Percentiles rank a stretch among this genome's conserved stretches.
phyloP scores from a whole-genome alignment of 2,888 invertebrate species.

The Hydriomena furcata region DNA sequence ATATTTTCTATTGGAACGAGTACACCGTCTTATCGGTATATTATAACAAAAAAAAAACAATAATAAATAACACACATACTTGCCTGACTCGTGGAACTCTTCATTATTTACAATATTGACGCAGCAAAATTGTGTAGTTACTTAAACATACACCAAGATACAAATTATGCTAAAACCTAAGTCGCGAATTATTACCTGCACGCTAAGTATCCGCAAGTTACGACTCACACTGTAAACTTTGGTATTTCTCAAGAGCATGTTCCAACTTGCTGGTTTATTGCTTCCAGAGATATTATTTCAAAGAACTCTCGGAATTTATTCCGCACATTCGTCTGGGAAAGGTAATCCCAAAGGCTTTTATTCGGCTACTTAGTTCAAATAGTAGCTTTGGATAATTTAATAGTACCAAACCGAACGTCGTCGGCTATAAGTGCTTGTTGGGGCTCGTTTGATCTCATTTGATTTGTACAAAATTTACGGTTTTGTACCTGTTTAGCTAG shows the following conservation, averaged over 20 bases:
- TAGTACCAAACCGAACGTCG: conserved; percentile 45
- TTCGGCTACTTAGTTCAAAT: conserved; percentile 73
- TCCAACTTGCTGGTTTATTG: conserved; percentile 80
- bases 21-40: no score
- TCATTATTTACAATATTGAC: conserved; percentile 15
- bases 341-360: conserved; percentile 73
- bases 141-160: conserved; percentile 38
- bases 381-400: conserved; percentile 51
- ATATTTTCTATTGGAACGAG: no score
- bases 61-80: conserved; percentile 2
- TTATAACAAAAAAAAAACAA: conserved; percentile 1
- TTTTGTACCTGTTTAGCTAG: no score
- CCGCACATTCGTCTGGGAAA: conserved; percentile 65
- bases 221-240: conserved; percentile 69
- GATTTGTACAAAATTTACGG: neutral
- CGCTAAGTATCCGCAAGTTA: conserved; percentile 60
- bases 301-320: conserved; percentile 77
- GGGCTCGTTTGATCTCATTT: conserved; percentile 16
- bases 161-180: conserved; percentile 45
- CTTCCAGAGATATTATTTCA: conserved; percentile 79
- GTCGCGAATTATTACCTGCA: conserved; percentile 56
- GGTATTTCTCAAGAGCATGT: conserved; percentile 71
- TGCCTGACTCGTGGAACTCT: conserved; percentile 1
- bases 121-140: conserved; percentile 25
- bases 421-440: conserved; percentile 23